Base-by-base conservation (phyloP, 2,797 vertebrate species). In the Urocyon cinereoargenteus region DNA sequence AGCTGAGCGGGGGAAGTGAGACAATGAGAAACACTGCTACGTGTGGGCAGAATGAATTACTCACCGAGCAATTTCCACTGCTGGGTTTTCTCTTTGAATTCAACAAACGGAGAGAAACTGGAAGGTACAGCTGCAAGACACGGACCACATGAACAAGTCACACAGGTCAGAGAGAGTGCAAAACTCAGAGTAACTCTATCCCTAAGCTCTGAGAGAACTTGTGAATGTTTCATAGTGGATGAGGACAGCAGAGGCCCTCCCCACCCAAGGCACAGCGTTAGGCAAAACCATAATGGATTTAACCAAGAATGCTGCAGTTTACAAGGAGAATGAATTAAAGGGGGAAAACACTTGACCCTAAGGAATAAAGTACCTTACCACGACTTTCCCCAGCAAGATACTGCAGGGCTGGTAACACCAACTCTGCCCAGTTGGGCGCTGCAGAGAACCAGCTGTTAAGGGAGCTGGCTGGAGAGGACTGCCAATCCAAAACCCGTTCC, bases 61-160 rank as follows among this genome's bases (percentile, higher is more conserved):
- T 99, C 98, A 99, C 99, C 99, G 4, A 99, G 99, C 99, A 99
- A 99, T 92, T 99, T 99, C 99, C 99, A 99, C 97, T 99, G 99
- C 98, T 99, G 99, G 22, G 98, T 99, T 89, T 99, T 99, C 94
- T 99, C 99, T 90, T 98, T 98, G 98, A 99, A 99, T 97, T 99
- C 99, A 96, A 99, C 99, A 98, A 99, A 99, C 13, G 99, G 99
- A 87, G 99, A 99, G 97, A 99, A 99, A 91, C 99, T 99, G 96
- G 99, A 99, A 77, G 99, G 99, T 68, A 99, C 97, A 40, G 99
- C 99, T 99, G 98, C 98, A 99, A 98, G 10, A 36, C 96, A 93
- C 2, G 72, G 81, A 34, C 3, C 8, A 85, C 81, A 94, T 87
- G 49, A 89, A 72, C 31, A 28, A 86, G 34, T 8, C 53, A 68